phyloP scores from a whole-genome alignment of 2,113 vertebrate species.

The Zapus hudsonius region DNA sequence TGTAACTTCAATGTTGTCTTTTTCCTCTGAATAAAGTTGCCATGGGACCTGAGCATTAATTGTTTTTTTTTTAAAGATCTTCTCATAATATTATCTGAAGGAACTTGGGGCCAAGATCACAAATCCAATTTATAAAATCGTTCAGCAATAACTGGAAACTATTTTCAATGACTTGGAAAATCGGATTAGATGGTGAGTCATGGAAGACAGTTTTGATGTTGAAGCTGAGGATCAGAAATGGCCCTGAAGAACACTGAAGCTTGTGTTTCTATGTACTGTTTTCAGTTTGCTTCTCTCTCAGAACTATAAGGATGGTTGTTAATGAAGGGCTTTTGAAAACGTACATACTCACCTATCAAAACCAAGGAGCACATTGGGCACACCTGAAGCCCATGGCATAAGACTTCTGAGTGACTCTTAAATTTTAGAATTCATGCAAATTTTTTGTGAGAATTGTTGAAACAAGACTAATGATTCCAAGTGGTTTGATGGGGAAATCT shows the following conservation, averaged over 20 bases:
- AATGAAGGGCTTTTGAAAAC: constrained; percentile 6
- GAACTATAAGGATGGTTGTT: constrained; percentile 29
- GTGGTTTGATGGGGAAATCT: neutral
- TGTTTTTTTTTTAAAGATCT: constrained; percentile 56
- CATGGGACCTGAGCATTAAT: neutral
- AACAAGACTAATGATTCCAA: neutral
- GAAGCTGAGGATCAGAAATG: constrained; percentile 11
- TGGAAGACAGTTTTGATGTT: constrained; percentile 59
- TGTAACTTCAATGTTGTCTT: constrained; percentile 43
- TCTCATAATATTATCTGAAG: constrained; percentile 58
- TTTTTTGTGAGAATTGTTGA: neutral
- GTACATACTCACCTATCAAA: constrained; percentile 2
- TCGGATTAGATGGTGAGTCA: constrained; percentile 59
- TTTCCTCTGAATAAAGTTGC: constrained; percentile 31
- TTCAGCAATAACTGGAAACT: constrained; percentile 72
- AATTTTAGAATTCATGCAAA: neutral
- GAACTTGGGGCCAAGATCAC: constrained; percentile 47
- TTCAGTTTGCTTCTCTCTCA: constrained; percentile 1
- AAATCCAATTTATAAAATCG: constrained; percentile 71
- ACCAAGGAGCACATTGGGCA: neutral
- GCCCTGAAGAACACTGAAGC: constrained; percentile 31
- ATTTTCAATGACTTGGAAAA: constrained; percentile 76
- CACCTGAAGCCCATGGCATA: neutral
- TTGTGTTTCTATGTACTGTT: neutral
- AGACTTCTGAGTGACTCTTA: neutral